A percentile compares a stretch with the other conserved stretches of the same genome.
phyloP scores from a whole-genome alignment of 2,113 vertebrate genomes.

The Nerophis ophidion region DNA sequence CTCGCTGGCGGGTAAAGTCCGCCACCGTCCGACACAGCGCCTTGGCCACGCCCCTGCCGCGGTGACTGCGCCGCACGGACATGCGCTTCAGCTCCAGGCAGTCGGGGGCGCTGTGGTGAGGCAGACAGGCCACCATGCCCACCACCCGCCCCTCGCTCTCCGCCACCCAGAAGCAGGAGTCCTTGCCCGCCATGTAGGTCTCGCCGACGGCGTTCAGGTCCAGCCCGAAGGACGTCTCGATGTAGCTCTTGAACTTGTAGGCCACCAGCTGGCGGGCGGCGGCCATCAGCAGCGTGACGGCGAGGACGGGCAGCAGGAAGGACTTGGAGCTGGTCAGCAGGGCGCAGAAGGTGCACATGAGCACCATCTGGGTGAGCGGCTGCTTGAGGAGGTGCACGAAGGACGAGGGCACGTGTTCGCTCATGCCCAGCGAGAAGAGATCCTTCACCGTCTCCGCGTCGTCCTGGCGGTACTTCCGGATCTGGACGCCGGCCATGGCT shows the following conservation, averaged over 20 bases:
- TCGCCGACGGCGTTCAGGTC: slow-evolving; percentile 58
- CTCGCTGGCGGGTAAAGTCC: slow-evolving; percentile 59
- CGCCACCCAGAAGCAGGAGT: slow-evolving; percentile 75
- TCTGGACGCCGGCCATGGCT: slow-evolving; percentile 60
- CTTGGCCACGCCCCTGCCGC: slow-evolving; percentile 69
- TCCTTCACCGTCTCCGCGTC: slow-evolving; percentile 65
- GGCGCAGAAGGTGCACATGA: slow-evolving; percentile 62
- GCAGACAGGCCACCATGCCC: slow-evolving; percentile 62
- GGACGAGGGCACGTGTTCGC: slow-evolving; percentile 67
- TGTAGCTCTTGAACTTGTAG: slow-evolving; percentile 59
- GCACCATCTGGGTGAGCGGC: slow-evolving; percentile 64
- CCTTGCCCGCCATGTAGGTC: slow-evolving; percentile 51
- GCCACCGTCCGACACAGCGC: slow-evolving; percentile 60
- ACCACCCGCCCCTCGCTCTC: slow-evolving; percentile 65
- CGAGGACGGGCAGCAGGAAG: slow-evolving; percentile 64
- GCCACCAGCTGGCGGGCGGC: slow-evolving; percentile 52
- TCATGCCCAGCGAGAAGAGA: slow-evolving; percentile 69
- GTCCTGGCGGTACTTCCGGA: slow-evolving; percentile 62
- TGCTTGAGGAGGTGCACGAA: slow-evolving; percentile 71
- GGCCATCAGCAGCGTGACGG: slow-evolving; percentile 65
- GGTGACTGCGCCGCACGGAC: slow-evolving; percentile 60
- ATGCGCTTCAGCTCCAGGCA: slow-evolving; percentile 71
- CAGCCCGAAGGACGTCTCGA: slow-evolving; percentile 45
- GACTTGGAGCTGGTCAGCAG: slow-evolving; percentile 68
- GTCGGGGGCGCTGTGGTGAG: neutral